Conservation (phyloP, 2,888 invertebrate species). For the Priocnemis perturbator region DNA sequence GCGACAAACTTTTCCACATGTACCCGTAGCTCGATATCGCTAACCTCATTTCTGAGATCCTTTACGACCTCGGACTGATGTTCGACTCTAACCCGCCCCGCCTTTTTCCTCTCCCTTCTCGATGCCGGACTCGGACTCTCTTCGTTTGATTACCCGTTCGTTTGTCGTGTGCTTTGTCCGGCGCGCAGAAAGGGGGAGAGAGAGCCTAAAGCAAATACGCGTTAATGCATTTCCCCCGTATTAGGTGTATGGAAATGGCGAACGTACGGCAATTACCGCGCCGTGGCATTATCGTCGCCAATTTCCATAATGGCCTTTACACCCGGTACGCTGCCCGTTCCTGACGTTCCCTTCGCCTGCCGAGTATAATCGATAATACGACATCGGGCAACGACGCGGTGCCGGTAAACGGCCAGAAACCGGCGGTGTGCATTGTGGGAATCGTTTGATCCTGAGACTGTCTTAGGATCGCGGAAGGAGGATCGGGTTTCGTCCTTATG, state of each 20-base stretch:
- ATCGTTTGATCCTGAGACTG: conserved; percentile 23
- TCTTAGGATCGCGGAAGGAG: conserved; percentile 43
- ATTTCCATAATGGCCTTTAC: conserved; percentile 39
- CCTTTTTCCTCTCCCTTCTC: conserved; percentile 16
- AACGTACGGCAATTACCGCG: conserved; percentile 27
- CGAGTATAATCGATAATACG: conserved; percentile 52
- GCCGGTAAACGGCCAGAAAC: conserved; percentile 38
- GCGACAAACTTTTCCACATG: conserved; percentile 47
- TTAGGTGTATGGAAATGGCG: conserved; percentile 32
- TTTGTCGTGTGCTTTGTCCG: background rate
- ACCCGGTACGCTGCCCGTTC: conserved; percentile 18
- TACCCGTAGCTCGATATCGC: conserved; percentile 34
- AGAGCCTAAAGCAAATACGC: conserved; percentile 35
- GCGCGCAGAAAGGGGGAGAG: conserved; percentile 13
- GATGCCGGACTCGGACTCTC: background rate
- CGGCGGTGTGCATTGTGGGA: conserved; percentile 25
- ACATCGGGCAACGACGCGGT: conserved; percentile 20
- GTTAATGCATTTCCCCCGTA: conserved; percentile 37
- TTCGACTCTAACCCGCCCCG: too few species aligned
- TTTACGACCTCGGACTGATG: conserved; percentile 55
- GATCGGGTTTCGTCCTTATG: conserved; percentile 44
- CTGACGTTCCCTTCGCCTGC: conserved; percentile 30
- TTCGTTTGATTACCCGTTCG: background rate
- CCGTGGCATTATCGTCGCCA: conserved; percentile 30
- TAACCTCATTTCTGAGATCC: conserved; percentile 59